phyloP scores from a whole-genome alignment of 2,113 vertebrate genomes.

The Holacanthus passer region DNA sequence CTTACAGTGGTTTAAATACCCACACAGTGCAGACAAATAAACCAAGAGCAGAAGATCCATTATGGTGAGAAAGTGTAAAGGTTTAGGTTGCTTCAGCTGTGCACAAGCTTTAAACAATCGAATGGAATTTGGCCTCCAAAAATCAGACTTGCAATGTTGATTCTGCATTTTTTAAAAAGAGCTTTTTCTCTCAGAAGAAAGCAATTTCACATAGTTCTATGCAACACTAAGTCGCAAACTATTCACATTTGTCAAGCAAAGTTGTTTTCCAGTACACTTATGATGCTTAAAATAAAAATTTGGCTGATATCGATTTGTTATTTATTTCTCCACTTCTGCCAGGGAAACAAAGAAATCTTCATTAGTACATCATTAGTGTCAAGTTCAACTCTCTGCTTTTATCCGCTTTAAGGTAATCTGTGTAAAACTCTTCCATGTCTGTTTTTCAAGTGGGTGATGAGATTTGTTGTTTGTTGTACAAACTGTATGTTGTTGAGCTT shows the following conservation, averaged over 20 bases:
- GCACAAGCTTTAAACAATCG: background rate
- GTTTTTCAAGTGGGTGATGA: too few relatives aligned
- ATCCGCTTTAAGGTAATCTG: too few relatives aligned
- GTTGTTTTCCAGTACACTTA: background rate
- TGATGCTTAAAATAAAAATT: too few relatives aligned
- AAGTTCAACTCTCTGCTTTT: too few relatives aligned
- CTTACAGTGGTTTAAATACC: constrained; percentile 30
- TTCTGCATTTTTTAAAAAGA: constrained; percentile 14
- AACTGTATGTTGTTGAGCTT: too few relatives aligned
- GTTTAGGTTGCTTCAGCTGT: constrained; percentile 7
- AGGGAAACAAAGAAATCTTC: too few relatives aligned
- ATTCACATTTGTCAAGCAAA: constrained; percentile 13
- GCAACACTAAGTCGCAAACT: constrained; percentile 29
- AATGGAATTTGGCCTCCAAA: background rate
- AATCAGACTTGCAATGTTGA: background rate
- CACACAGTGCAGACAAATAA: constrained; percentile 2
- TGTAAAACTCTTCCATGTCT: too few relatives aligned
- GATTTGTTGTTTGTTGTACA: too few relatives aligned
- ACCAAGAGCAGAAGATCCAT: constrained; percentile 19
- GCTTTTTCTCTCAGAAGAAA: constrained; percentile 7
- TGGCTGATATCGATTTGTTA: too few relatives aligned
- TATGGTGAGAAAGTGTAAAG: constrained; percentile 9
- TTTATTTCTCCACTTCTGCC: too few relatives aligned
- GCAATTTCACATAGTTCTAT: constrained; percentile 5
- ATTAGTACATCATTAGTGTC: too few relatives aligned